Conservation (phyloP, 2,113 vertebrate species). For the Callipepla squamata region DNA sequence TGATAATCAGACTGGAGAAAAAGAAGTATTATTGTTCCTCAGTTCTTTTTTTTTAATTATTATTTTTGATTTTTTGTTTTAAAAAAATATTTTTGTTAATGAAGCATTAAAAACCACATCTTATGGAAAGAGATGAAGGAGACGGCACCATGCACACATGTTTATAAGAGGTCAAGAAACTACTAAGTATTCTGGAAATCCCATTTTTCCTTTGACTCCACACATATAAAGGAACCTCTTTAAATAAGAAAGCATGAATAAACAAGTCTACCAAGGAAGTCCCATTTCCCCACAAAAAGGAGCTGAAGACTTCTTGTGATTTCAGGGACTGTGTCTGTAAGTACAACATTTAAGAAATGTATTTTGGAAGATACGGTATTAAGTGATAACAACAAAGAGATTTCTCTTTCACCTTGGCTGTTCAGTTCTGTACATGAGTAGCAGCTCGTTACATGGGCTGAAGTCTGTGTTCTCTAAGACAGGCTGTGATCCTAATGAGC, state of each 20-base stretch:
- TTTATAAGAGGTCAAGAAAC: slow-evolving; percentile 8
- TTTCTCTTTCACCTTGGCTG: background rate
- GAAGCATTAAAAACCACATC: background rate
- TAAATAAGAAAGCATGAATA: background rate
- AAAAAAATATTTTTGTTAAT: slow-evolving; percentile 2
- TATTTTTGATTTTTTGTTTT: background rate
- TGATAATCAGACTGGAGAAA: slow-evolving; percentile 36
- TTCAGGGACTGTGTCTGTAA: background rate
- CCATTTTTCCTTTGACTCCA: background rate
- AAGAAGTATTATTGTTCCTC: slow-evolving; percentile 8
- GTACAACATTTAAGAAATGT: background rate
- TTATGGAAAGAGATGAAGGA: slow-evolving; percentile 1
- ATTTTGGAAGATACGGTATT: background rate
- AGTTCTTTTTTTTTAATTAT: background rate
- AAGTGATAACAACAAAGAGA: background rate
- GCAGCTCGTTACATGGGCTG: too few relatives aligned
- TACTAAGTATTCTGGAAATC: background rate
- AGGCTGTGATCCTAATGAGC: background rate
- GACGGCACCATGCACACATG: background rate
- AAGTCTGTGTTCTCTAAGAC: background rate
- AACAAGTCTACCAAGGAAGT: background rate
- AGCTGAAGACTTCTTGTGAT: background rate
- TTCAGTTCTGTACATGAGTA: background rate
- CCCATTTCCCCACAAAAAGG: background rate
- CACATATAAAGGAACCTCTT: background rate